Evolutionary conservation across 2,113 vertebrate species (phyloP).

Genomic region (Phoxinus phoxinus): DNA sequence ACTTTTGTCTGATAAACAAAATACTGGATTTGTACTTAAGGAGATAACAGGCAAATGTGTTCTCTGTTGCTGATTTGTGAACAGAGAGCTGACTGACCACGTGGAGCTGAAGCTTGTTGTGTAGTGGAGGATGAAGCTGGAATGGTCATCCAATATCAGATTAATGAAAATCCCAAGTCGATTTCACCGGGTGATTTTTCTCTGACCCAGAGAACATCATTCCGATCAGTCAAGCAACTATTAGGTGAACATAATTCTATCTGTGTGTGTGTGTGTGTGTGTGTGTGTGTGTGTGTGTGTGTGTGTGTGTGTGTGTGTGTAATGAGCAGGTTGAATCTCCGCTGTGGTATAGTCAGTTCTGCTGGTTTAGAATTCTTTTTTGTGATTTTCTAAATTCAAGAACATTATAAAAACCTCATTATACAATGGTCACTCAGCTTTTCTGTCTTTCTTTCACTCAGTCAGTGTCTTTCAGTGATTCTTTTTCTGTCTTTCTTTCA

Average conservation of each 20-base stretch:
- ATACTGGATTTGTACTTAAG: neutral
- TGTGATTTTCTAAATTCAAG: neutral
- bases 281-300: neutral
- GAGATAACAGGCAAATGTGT: constrained; percentile 13
- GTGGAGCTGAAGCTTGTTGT: neutral
- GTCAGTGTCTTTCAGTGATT: neutral
- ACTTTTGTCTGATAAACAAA: constrained; percentile 20
- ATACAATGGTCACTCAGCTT: neutral
- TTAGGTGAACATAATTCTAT: neutral
- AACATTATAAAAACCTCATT: neutral
- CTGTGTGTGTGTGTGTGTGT: neutral
- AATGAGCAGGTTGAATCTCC: neutral
- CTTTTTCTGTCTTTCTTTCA: neutral
- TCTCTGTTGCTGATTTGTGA: neutral
- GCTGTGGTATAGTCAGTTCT: neutral
- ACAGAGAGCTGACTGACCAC: neutral
- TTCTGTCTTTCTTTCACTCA: neutral
- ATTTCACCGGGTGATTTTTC: neutral
- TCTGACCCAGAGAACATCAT: neutral
- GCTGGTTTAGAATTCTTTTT: neutral
- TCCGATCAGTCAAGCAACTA: neutral
- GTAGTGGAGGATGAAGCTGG: neutral
- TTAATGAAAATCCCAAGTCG: constrained; percentile 2
- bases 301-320: neutral
- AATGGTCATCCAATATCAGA: constrained; percentile 25